Base-by-base conservation (phyloP, 2,888 invertebrate genomes). In the Lordiphosa andalusiaca region DNA sequence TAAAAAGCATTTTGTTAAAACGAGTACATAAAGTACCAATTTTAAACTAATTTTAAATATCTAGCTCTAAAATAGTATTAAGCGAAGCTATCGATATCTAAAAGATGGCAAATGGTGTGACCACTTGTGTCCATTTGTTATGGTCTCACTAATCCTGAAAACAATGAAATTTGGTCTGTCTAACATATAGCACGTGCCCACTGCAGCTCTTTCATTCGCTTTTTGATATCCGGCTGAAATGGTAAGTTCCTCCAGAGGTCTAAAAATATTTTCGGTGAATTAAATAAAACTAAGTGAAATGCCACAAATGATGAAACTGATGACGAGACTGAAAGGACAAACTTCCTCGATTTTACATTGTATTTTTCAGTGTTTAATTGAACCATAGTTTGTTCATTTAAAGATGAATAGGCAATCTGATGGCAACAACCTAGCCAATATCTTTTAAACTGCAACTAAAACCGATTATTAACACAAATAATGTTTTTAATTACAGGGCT, bases 241-340 rank as follows among this genome's bases (percentile, higher is more conserved):
- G 73, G 73, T 82, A 50, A 73, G 73, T 61, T 0, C 6, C 9
- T 1, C 6, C 13, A 0, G 5, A 6, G 3, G 2, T n/a, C 16
- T 25, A 12, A 6, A 30, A n/a, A 23, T 0, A 3, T 13, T 38
- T 12, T 25, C 7, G 4, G 40, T 7, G 13, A 23, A 41, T 16
- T 30, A 3, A 25, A 12, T 12, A 30, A 6, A 33, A 1, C 10
- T 12, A 36, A 10, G 12, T n/a, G 13, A 25, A 37, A 13, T 35
- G 70, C 73, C 64, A 50, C 85, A 84, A 71, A 69, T 88, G 86
- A 87, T 87, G 86, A 88, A 54, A 87, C 77, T 74, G 86, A 87
- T 87, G 86, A 87, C 86, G 86, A 87, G 86, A 88, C 86, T 84
- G 88, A 87, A 83, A 54, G 64, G 12, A 44, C 44, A n/a, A 69